phyloP scores from a whole-genome alignment of 2,797 vertebrate genomes.

The Luscinia megarhynchos region DNA sequence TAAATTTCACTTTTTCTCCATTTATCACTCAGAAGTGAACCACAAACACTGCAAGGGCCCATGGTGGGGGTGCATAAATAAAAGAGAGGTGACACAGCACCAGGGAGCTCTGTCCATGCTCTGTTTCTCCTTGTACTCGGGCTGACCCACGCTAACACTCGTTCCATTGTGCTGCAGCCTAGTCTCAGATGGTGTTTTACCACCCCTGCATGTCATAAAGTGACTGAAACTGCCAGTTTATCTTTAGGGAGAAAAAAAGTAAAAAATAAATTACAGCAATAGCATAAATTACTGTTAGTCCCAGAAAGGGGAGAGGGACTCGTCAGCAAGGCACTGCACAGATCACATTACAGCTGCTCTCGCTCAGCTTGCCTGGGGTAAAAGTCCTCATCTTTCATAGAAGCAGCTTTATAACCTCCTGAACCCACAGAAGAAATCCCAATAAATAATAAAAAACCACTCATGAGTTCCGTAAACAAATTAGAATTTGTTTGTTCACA shows the following conservation, averaged over 20 bases:
- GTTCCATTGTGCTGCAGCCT: background rate
- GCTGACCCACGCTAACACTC: background rate
- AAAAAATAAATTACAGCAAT: conserved; percentile 33
- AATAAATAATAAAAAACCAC: background rate
- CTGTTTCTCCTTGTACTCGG: background rate
- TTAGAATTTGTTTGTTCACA: conserved; percentile 10
- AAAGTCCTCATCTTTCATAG: conserved; percentile 42
- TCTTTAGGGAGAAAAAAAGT: conserved; percentile 2
- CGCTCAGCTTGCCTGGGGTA: background rate
- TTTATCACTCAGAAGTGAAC: background rate
- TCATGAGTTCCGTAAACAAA: conserved; percentile 1
- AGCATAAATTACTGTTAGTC: conserved; percentile 26
- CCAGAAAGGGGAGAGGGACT: conserved; percentile 8
- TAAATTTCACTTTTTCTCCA: background rate
- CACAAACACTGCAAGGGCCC: background rate
- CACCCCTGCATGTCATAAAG: conserved; percentile 7
- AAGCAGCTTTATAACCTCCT: conserved; percentile 16
- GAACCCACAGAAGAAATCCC: background rate
- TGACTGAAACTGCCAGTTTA: conserved; percentile 23
- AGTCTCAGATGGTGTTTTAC: conserved; percentile 9
- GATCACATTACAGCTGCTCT: background rate
- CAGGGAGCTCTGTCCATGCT: background rate
- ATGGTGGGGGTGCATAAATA: background rate
- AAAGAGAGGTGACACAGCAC: background rate
- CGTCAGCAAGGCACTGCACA: background rate